Base-by-base conservation (phyloP, 2,797 vertebrate species). In the Sebastes alutus region DNA sequence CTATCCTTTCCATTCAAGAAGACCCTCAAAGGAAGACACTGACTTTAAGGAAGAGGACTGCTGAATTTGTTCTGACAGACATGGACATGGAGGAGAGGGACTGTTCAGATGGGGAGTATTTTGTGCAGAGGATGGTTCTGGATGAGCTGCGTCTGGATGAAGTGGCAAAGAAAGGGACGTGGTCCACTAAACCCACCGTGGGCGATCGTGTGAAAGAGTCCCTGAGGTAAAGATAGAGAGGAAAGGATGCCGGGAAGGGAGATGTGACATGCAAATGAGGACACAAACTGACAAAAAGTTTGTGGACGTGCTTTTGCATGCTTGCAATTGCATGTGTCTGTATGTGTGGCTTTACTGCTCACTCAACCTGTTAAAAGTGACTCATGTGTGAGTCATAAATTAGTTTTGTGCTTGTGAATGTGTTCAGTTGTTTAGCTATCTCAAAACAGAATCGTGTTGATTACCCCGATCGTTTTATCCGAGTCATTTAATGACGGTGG, bases 91-190 rank as follows among this genome's bases (percentile, higher is more conserved):
- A 80, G 59, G 55, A 87, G 20, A 70, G 4, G 25, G 73, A 72
- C 11, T 22, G 14, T 1, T 66, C 76, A 27, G n/a, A 33, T 2
- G 67, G n/a, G 59, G 80, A 90, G 10, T 95, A 96, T 75, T 82
- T 1, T 0, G 91, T 96, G 56, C 89, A 92, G 10, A 92, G 95
- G 66, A 77, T 88, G 0, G 87, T 96, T 63, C 80, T 99, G 78
- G 95, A 95, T 58, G 96, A 97, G 89, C 81, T 92, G 2, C 83
- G 93, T 6, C 93, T 98, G 83, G 96, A 98, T 67, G 90, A 94
- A 63, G 85, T 97, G 80, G 97, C 95, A 0, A 93, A 88, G 25
- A 93, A 94, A 85, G 92, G 89, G 82, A 92, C 74, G 1, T 84
- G 89, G 84, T 63, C 81, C 54, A 64, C 62, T 4, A 81, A 85